A percentile compares a stretch with the other conserved stretches of the same genome.
Evolutionary conservation across 2,888 invertebrate species (phyloP).

Genomic region (Oegoconia quadripuncta): DNA sequence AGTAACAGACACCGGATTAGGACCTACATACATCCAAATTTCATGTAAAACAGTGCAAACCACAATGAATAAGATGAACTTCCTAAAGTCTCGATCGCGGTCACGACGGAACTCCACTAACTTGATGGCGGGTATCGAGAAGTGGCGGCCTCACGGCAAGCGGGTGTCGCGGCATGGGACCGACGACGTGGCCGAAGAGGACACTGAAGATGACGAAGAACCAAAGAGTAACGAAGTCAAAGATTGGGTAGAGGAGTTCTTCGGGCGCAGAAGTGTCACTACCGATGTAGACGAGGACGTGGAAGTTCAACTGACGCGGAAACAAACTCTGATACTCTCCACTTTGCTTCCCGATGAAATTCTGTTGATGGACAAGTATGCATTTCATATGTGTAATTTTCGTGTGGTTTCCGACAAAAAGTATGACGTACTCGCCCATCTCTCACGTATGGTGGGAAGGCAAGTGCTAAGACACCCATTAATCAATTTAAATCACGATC

Average conservation of each 20-base stretch:
- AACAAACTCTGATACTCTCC: conserved; percentile 70
- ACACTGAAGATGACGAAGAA: conserved; percentile 49
- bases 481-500: too few relatives aligned
- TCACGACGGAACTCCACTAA: conserved; percentile 48
- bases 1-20: conserved; percentile 28
- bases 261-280: conserved; percentile 43
- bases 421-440: too few relatives aligned
- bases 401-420: too few relatives aligned
- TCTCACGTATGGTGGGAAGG: too few relatives aligned
- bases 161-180: conserved; percentile 37
- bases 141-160: conserved; percentile 50
- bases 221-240: conserved; percentile 25
- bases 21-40: too few relatives aligned
- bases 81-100: conserved; percentile 46
- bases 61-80: conserved; percentile 47
- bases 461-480: too few relatives aligned
- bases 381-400: too few relatives aligned
- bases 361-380: conserved; percentile 61
- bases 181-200: conserved; percentile 31
- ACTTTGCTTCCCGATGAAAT: conserved; percentile 79
- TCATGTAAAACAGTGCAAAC: conserved; percentile 31
- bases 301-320: conserved; percentile 62
- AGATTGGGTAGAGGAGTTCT: conserved; percentile 61
- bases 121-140: conserved; percentile 42
- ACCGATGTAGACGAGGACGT: conserved; percentile 58